These are phyloP conservation scores for Drosophila mojavensis DNA, from an alignment of 1,140 invertebrate species.

Conservation along the genomic window DNA sequence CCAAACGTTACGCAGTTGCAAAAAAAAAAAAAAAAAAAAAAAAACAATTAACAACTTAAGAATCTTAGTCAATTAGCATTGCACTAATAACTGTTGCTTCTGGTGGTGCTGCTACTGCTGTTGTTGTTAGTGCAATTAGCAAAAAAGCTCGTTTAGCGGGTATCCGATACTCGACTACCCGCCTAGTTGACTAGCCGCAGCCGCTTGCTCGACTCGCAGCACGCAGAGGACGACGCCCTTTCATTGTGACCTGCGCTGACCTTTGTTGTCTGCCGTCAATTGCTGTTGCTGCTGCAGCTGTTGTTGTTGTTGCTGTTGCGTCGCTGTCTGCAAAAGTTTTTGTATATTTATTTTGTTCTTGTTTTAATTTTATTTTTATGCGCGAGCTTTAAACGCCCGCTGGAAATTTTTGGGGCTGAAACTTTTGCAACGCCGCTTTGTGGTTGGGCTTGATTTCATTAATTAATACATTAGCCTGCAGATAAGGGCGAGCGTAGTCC, in stretches of 20 bases:
- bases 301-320: conserved; percentile 46
- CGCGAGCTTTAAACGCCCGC: conserved; percentile 55
- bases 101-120: no score
- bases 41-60: conserved; percentile 40
- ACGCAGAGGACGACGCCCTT: conserved; percentile 83
- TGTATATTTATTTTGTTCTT: conserved; percentile 22
- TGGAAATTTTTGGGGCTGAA: conserved; percentile 50
- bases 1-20: neutral
- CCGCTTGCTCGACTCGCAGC: conserved; percentile 19
- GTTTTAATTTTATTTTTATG: conserved; percentile 24
- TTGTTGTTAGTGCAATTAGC: conserved; percentile 33
- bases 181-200: conserved; percentile 12
- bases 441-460: conserved; percentile 55
- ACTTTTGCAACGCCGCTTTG: conserved; percentile 35
- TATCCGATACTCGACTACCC: conserved; percentile 33
- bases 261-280: conserved; percentile 82
- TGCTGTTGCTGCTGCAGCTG: conserved; percentile 41
- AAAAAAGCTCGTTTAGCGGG: conserved; percentile 35
- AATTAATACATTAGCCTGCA: conserved; percentile 63
- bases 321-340: conserved; percentile 58
- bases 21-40: no score
- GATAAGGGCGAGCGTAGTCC: conserved; percentile 42
- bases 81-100: conserved; percentile 31
- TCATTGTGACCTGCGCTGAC: conserved; percentile 84
- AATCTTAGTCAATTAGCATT: conserved; percentile 40